phyloP scores from a whole-genome alignment of 2,797 vertebrate genomes.

The Eulemur albifrons region DNA sequence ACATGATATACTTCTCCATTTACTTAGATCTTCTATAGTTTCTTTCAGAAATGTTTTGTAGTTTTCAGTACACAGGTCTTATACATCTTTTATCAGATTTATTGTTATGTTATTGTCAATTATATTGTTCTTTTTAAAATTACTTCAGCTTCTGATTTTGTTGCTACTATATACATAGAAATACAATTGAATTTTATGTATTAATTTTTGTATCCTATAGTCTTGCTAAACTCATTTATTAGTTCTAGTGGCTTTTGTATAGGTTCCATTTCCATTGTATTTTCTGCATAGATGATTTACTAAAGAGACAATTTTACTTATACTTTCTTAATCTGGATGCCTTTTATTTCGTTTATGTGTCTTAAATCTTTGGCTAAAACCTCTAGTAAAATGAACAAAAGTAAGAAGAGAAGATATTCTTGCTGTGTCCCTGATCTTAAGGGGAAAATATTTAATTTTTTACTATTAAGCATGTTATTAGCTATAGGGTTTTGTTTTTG shows the following conservation, averaged over 20 bases:
- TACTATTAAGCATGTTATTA: neutral
- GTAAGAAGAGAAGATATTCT: neutral
- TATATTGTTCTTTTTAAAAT: neutral
- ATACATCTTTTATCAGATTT: neutral
- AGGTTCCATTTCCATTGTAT: neutral
- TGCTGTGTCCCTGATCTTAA: neutral
- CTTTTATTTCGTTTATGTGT: neutral
- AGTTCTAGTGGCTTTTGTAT: neutral
- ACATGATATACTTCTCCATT: neutral
- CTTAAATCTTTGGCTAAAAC: neutral
- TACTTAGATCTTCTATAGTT: neutral
- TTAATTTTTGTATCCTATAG: neutral
- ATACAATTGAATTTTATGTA: neutral
- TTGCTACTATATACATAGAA: neutral
- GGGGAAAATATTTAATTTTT: neutral
- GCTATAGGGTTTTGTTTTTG: neutral
- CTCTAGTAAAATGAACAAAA: neutral
- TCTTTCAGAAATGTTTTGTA: neutral
- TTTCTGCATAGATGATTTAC: neutral
- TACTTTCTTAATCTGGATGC: neutral
- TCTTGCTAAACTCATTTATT: neutral
- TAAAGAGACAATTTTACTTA: neutral
- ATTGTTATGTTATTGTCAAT: neutral
- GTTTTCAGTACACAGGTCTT: too few relatives aligned
- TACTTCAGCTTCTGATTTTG: neutral